Conservation (phyloP, 2,113 vertebrate species). For the Capra hircus region DNA sequence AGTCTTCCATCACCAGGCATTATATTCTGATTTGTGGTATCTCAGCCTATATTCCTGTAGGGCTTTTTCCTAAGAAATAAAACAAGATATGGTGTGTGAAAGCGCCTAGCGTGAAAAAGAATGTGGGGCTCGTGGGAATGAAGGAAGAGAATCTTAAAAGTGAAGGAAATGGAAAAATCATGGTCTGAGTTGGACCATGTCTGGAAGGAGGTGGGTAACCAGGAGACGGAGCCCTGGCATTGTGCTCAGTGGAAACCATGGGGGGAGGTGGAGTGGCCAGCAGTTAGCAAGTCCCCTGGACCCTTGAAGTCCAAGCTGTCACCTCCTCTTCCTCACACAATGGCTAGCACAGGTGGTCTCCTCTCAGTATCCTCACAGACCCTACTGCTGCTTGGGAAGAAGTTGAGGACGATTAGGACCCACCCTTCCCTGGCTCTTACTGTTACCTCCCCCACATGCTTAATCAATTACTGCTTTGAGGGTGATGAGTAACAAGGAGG, state of each 20-base stretch:
- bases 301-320: not conserved
- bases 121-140: not conserved
- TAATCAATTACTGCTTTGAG: not conserved
- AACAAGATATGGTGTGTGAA: not conserved
- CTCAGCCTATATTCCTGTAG: not conserved
- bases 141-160: not conserved
- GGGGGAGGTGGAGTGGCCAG: not conserved
- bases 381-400: not conserved
- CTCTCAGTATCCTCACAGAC: not conserved
- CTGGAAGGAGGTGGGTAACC: not conserved
- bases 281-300: too few species aligned
- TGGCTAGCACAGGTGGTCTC: not conserved
- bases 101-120: not conserved
- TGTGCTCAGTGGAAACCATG: too few species aligned
- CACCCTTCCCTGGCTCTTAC: not conserved
- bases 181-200: not conserved
- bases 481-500: not conserved
- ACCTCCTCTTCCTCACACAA: not conserved
- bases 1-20: not conserved
- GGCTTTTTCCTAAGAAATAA: not conserved
- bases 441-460: not conserved
- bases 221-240: not conserved
- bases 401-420: not conserved
- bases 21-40: not conserved
- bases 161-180: not conserved